phyloP scores from a whole-genome alignment of 2,888 invertebrate genomes.

The Harpalus rufipes region DNA sequence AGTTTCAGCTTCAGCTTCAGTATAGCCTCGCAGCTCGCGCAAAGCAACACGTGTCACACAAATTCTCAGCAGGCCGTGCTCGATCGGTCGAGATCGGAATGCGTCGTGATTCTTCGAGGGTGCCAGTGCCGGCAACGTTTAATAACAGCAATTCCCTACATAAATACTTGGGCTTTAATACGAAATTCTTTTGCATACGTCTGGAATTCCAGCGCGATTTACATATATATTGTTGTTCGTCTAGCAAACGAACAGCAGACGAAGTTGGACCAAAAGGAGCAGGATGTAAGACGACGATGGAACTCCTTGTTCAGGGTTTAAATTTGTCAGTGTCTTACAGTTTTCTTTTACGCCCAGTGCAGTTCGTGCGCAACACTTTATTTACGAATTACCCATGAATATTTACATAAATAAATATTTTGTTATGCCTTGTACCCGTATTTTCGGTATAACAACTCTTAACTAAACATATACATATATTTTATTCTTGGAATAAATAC shows the following conservation, averaged over 20 bases:
- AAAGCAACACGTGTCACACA: slow-evolving; percentile 48
- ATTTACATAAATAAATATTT: slow-evolving; percentile 4
- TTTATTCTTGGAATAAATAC: too few species aligned
- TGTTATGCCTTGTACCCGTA: not conserved
- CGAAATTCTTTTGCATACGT: slow-evolving; percentile 64
- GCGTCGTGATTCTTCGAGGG: slow-evolving; percentile 52
- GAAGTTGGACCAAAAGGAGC: not conserved
- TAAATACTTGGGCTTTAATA: slow-evolving; percentile 62
- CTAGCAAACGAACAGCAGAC: slow-evolving; percentile 26
- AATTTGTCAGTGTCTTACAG: slow-evolving; percentile 53
- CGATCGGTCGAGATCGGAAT: slow-evolving; percentile 51
- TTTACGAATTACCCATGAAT: not conserved
- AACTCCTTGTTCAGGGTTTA: slow-evolving; percentile 18
- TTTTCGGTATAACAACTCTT: not conserved
- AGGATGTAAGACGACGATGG: not conserved
- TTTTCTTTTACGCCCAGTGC: slow-evolving; percentile 32
- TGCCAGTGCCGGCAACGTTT: slow-evolving; percentile 44
- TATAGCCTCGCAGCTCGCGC: slow-evolving; percentile 17
- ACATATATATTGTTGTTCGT: slow-evolving; percentile 61
- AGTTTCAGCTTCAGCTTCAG: not conserved
- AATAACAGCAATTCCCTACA: slow-evolving; percentile 60
- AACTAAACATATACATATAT: too few species aligned
- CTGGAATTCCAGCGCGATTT: slow-evolving; percentile 58
- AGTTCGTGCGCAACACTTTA: slow-evolving; percentile 16
- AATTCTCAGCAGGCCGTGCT: slow-evolving; percentile 40